Evolutionary conservation across 2,113 vertebrate genomes (phyloP), one percentile per base, ranked within the genome.

Genomic region (Amphiprion percula): DNA sequence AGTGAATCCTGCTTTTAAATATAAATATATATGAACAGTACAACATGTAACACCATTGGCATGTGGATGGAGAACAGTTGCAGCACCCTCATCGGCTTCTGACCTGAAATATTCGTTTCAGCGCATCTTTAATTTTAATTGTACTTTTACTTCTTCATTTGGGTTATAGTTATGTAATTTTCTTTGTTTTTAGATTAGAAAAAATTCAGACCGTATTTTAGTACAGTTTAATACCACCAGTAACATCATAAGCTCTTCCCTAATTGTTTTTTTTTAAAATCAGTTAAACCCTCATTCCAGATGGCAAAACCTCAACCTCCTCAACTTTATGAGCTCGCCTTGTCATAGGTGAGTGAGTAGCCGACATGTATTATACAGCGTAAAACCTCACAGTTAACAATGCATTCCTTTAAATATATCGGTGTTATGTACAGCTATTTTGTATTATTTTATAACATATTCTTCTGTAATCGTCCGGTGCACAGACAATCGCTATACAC

Each of bases 401-500:
- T 83, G 82, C 86, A 87, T 93, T 92, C 86, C 86, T 91, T 88
- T 87, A 60, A 83, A 82, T 56, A 83, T 82, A 61, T 80, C 78
- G 26, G 58, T 78, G 68, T 90, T 70, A 74, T 92, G 86, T 89
- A 87, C 79, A 88, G 74, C 68, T 85, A n/a, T 87, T 90, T 88
- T 88, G 72, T 85, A 88, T 90, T 82, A 77, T 88, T 92, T 92
- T 88, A 75, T 77, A 85, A 88, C 77, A 84, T 91, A 90, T 95
- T 80, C 87, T 83, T 84, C 89, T 92, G 91, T 93, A 91, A 91
- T 89, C 76, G 70, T 92, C 84, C 80, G 92, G 93, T 94, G 94
- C 94, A 94, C 93, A 91, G 94, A 94, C 93, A 94, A 95, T 94
- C 94, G 74, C 89, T 91, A 89, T 91, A 92, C 92, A 93, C 88